These are phyloP conservation scores for Odobenus rosmarus DNA, from an alignment of 2,113 vertebrate species.

Conservation along the genomic window DNA sequence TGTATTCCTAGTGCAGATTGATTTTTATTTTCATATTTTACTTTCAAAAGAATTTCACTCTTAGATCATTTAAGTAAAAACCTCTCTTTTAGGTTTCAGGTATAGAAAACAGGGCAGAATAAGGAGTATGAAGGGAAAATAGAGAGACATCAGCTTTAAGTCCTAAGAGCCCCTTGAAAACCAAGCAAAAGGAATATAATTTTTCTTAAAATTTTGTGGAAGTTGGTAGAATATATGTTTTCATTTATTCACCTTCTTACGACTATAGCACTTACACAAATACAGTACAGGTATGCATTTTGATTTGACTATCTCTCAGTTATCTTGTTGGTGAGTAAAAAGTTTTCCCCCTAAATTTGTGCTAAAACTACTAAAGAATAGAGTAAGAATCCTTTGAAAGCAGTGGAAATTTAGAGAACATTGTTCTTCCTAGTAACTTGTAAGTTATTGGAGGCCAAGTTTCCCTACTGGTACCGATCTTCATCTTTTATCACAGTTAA, in stretches of 20 bases:
- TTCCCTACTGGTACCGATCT: background rate
- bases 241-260: background rate
- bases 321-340: background rate
- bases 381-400: background rate
- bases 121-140: background rate
- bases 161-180: background rate
- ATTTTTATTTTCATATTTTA: background rate
- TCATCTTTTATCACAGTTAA: background rate
- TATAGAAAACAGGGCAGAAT: background rate
- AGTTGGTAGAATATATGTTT: background rate
- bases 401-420: background rate
- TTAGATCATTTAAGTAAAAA: background rate
- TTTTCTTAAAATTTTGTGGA: background rate
- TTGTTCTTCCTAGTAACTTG: constrained; percentile 3
- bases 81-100: background rate
- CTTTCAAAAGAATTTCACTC: background rate
- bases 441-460: background rate
- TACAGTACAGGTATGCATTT: background rate
- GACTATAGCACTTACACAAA: background rate
- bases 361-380: background rate
- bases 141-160: background rate
- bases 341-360: background rate
- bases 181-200: background rate
- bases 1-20: background rate
- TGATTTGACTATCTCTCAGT: background rate